Evolutionary conservation across 2,113 vertebrate species (phyloP).

Genomic region (Tenrec ecaudatus): DNA sequence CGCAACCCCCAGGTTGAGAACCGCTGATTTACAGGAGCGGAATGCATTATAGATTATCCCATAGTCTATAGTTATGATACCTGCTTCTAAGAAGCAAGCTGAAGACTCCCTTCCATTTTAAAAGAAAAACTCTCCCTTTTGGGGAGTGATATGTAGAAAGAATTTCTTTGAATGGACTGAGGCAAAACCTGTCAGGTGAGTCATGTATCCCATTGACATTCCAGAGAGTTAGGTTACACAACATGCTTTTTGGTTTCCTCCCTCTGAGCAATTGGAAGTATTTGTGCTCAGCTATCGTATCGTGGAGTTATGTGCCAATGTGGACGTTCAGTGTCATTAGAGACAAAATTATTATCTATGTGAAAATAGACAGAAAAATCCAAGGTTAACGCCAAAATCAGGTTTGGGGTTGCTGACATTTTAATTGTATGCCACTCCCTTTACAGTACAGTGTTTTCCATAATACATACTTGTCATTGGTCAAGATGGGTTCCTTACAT

Average conservation of each 20-base stretch:
- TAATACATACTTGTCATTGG: background rate
- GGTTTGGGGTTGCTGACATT: background rate
- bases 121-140: constrained; percentile 37
- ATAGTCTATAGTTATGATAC: background rate
- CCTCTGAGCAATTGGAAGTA: constrained; percentile 3
- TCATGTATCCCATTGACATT: constrained; percentile 41
- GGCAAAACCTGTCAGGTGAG: constrained; percentile 43
- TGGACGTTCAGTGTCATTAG: background rate
- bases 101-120: background rate
- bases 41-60: too few species aligned
- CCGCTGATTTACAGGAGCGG: background rate
- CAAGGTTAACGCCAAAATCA: background rate
- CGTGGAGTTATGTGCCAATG: background rate
- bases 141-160: background rate
- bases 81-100: background rate
- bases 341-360: background rate
- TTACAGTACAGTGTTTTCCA: background rate
- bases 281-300: background rate
- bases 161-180: constrained; percentile 64
- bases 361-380: background rate
- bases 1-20: too few species aligned
- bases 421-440: background rate
- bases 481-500: background rate
- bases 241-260: constrained; percentile 19
- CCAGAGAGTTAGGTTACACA: constrained; percentile 35